Evolutionary conservation across 2,113 vertebrate species (phyloP), one percentile per base, ranked within the genome.

Genomic region (Eidolon helvum): DNA sequence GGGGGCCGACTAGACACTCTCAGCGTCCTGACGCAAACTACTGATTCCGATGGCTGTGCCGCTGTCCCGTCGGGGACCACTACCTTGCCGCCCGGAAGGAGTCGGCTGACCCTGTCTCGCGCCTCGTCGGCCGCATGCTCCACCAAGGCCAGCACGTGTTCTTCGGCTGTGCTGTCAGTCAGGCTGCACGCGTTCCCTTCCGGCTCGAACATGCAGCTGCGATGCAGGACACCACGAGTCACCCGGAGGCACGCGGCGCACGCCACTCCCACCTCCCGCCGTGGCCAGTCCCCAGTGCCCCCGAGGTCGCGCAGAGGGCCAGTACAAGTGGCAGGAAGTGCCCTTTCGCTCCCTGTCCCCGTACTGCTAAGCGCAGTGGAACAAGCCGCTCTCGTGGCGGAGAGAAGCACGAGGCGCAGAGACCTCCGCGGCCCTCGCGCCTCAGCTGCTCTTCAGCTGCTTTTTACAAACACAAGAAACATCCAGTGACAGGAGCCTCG

Each of bases 81-180:
- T 96, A 99, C 99, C 99, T 99, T 99, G 92, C 99, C 99, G 86
- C 99, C 99, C 3, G 99, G 99, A 91, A 99, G 99, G 86, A 99
- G 99, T 83, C 99, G 98, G 99, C 98, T 99, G 98, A 99, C 99
- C 96, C 99, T 99, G 97, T 99, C 99, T 0, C 99, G 99, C 28
- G 99, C 99, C 98, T 99, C 99, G 26, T 99, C 99, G 0, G 99
- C 99, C 0, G 99, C 99, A 0, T 99, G 99, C 94, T 99, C 99
- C 93, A 99, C 99, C 71, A 99, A 98, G 0, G 99, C 99, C 95
- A 99, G 97, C 90, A 99, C 99, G 6, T 99, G 99, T 93, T 99
- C 99, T 98, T 99, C 99, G 0, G 99, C 99, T 1, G 99, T 99
- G 96, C 99, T 99, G 98, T 99, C 99, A 0, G 99, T 99, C 97